Base-by-base conservation (phyloP, 2,113 vertebrate species). In the Lethenteron reissneri region DNA sequence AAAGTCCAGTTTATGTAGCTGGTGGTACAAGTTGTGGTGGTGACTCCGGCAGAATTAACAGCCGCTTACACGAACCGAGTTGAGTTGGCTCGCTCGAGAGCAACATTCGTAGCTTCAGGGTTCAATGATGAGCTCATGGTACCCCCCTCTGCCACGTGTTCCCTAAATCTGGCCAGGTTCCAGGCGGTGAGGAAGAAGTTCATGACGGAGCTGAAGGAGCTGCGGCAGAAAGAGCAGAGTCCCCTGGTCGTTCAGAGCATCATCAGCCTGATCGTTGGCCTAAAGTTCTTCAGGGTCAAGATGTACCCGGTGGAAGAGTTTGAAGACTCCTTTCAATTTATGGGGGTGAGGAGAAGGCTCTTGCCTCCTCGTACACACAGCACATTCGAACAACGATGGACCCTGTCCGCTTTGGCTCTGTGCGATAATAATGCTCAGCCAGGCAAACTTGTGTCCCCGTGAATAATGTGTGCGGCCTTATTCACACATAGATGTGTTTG, bases 281-380 rank as follows among this genome's bases (percentile, higher is more conserved):
- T 99, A 81, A 99, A 97, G 78, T 99, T 99, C 81, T 97, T 99
- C 76, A 84, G 94, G 72, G 90, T 99, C 75, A 99, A 99, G 82
- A 99, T 97, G 94, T 99, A 97, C 78, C 94, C 94, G 0, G 94
- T 99, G 76, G 94, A 99, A 74, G 94, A 97, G 80, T 97, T 99
- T 64, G 94, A 99, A 80, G 92, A 91, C 21, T 99, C 92, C 74
- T 90, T 99, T 78, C 92, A 92, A 83, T 99, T 99, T 78, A 95
- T 99, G 92, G 91, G n/a, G 92, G 94, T 96, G 83, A 71, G 19
- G 60, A 25, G 57, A 7, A 12, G 64, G 21, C 9, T 41, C 13
- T 41, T 41, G 41, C 5, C 41, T 41, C 41, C 5, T 41, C 41
- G 7, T 41, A 41, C 41, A 41, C 41, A 41, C 41, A 41, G 41